These are phyloP conservation scores for Rhorus exstirpatorius DNA, from an alignment of 2,888 invertebrate genomes.

Conservation along the genomic window DNA sequence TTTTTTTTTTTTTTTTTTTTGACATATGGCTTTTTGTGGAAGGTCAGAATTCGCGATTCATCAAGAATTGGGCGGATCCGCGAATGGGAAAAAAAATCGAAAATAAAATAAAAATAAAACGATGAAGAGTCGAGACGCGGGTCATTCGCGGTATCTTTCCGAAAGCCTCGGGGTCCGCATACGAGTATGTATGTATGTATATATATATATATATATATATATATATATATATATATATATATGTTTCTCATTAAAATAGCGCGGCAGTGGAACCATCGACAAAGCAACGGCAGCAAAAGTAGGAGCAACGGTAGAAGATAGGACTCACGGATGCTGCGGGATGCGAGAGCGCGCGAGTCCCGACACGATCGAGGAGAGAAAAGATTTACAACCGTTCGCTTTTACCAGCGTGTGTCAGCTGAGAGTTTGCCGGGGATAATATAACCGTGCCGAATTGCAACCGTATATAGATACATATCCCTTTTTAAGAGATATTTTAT, in stretches of 20 bases:
- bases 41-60: conserved; percentile 64
- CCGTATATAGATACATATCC: conserved; percentile 27
- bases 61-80: conserved; percentile 53
- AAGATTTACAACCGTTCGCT: conserved; percentile 76
- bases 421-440: conserved; percentile 71
- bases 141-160: conserved; percentile 27
- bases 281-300: conserved; percentile 66
- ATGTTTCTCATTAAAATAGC: conserved; percentile 76
- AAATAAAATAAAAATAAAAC: conserved; percentile 32
- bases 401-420: conserved; percentile 65
- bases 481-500: conserved; percentile 53
- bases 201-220: too few species aligned
- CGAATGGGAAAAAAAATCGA: conserved; percentile 15
- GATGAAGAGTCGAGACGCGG: conserved; percentile 29
- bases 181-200: too few species aligned
- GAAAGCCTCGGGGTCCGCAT: conserved; percentile 52
- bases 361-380: conserved; percentile 68
- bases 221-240: too few species aligned
- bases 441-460: conserved; percentile 68
- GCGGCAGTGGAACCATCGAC: conserved; percentile 70
- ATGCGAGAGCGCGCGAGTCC: conserved; percentile 48
- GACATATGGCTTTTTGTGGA: conserved; percentile 56
- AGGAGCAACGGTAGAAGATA: not conserved
- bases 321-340: conserved; percentile 62
- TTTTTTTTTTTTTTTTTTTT: not conserved